A percentile compares a stretch with the other conserved stretches of the same genome.
phyloP scores from a whole-genome alignment of 2,113 vertebrate species.

The Pungitius pungitius region DNA sequence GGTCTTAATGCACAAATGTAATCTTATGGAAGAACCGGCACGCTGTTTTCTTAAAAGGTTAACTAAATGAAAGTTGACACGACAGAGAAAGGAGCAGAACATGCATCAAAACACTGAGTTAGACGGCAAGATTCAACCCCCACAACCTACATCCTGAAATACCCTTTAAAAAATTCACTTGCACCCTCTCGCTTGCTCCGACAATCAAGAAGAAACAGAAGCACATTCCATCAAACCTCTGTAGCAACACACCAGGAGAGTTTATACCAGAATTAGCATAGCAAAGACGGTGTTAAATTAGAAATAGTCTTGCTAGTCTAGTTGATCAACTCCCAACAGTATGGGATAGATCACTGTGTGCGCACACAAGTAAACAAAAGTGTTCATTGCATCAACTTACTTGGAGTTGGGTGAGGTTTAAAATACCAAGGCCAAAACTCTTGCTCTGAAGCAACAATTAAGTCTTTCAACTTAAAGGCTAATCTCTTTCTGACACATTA shows the following conservation, averaged over 20 bases:
- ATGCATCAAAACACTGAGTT: constrained; percentile 6
- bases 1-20: constrained; percentile 7
- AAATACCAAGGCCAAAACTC: constrained; percentile 26
- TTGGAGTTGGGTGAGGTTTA: constrained; percentile 15
- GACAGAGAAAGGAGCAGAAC: constrained; percentile 16
- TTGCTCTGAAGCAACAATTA: constrained; percentile 21
- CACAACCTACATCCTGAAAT: constrained; percentile 33
- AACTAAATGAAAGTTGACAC: constrained; percentile 10
- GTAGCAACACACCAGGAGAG: constrained; percentile 35
- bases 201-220: constrained; percentile 24
- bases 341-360: constrained; percentile 1
- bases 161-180: constrained; percentile 37
- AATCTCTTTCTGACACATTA: neutral
- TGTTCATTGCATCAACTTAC: constrained; percentile 36
- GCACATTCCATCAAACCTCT: constrained; percentile 43
- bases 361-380: constrained; percentile 13
- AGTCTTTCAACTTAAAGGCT: constrained; percentile 1
- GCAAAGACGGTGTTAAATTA: constrained; percentile 64
- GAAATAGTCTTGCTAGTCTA: constrained; percentile 55
- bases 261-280: constrained; percentile 59
- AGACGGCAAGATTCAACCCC: constrained; percentile 3
- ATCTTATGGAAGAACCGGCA: neutral
- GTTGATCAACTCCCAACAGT: constrained; percentile 27
- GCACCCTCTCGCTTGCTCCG: neutral
- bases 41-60: neutral